Evolutionary conservation across 2,797 vertebrate genomes (phyloP), one percentile per base, ranked within the genome.

Genomic region (Capromys pilorides): DNA sequence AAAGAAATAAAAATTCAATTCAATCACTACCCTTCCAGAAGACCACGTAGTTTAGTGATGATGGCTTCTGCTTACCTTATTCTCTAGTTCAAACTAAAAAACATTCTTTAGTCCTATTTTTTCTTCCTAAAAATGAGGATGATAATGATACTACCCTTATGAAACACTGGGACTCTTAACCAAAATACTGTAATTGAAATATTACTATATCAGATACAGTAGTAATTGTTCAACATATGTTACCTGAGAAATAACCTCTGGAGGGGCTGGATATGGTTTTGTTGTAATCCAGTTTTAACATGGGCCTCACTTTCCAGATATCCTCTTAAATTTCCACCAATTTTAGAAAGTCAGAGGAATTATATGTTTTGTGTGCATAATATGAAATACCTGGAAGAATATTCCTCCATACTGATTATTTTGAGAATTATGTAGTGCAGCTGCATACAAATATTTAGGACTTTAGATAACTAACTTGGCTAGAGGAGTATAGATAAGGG

Each of bases 281-380:
- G 19, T n/a, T 18, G 10, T 2, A 22, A 6, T 5, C 3, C 3
- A 3, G 5, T 12, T 83, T 41, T 64, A 62, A 57, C 0, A 3
- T 5, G 24, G 6, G 2, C 9, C 31, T 24, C 6, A 24, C 2
- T 0, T 54, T 6, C 6, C 0, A 7, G 12, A n/a, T 8, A 45
- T 49, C 69, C n/a, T 49, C 18, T 69, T 62, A 67, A 31, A 86
- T 66, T 1, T 13, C 59, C 16, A 11, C 0, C 4, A 51, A 11
- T 0, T 26, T 62, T 78, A 6, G 49, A 75, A 83, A 45, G n/a
- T 67, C 16, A 36, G 31, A 61, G 5, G 3, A 28, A 36, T 61
- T 39, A 24, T 7, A 85, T 9, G 5, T 33, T 14, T 4, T 24
- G 39, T 54, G 24, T 11, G 79, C 2, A 2, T 22, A 67, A 88